Evolutionary conservation across 2,113 vertebrate species (phyloP), one percentile per base, ranked within the genome.

Genomic region (Rhabdomys dilectus): DNA sequence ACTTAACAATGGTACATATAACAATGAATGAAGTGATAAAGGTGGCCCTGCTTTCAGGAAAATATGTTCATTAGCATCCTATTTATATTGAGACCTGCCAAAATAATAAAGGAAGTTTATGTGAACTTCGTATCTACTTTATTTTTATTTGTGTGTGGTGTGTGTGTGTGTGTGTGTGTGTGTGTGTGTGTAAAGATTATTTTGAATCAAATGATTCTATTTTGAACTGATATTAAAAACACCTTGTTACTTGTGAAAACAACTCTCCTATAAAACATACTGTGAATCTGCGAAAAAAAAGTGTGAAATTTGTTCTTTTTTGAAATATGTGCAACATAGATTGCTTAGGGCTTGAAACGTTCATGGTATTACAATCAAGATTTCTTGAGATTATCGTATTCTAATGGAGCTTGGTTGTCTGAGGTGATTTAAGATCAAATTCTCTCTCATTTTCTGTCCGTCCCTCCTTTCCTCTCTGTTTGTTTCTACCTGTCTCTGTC

Each of bases 201-300:
- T 82, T 85, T 45, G 31, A 87, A 36, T 76, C 42, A 36, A 91
- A 66, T 9, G 73, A 56, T 81, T 90, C 85, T 62, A 76, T 91
- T 88, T 91, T 53, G 36, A 93, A 76, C 36, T 60, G 36, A 80
- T 42, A 34, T 62, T 86, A 89, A 88, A 85, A 82, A 94, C 9
- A 87, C 13, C 2, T 76, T 42, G 24, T 56, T 96, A 70, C 9
- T 53, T 22, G 31, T 87, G 48, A 87, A 92, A 96, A 86, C 9
- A 78, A 68, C 1, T 66, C 5, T 88, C 53, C n/a, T 84, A 34
- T 45, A 80, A 48, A 42, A 42, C 6, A 88, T 7, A 48, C 16
- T 62, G 4, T 85, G 31, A 92, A 62, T 62, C 36, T 86, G 5
- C 12, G 90, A 88, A 91, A 13, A 45, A 88, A 93, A 4, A 75